Base-by-base conservation (phyloP, 2,797 vertebrate genomes). In the Enteromius afrohamiltoni region DNA sequence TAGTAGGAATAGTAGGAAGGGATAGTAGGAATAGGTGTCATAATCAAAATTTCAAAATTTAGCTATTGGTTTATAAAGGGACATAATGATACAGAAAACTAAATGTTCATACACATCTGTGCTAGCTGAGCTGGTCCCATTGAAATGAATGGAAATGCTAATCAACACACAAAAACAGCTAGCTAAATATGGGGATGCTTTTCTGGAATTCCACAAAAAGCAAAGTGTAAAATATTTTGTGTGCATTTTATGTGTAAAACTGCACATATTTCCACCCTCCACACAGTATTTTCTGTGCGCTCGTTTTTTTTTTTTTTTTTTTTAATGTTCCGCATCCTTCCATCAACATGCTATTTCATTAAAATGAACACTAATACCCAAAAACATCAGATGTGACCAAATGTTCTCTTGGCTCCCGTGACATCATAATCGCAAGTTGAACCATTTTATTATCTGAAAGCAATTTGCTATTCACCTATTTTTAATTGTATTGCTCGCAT, bases 381-480 rank as follows among this genome's bases (percentile, higher is more conserved):
- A 53, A 55, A 73, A 82, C 65, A 84, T 58, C 47, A 34, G 29
- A n/a, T 75, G 42, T 26, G 68, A 68, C 62, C 69, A 83, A 88
- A 85, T 86, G 71, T 85, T 80, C 67, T 45, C 19, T 83, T 83
- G 51, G 60, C 80, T 77, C 64, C 45, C 34, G 37, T 83, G 80
- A 70, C 80, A 42, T 83, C 78, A 77, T 83, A 83, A 86, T 85
- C 83, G 29, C 40, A 67, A 73, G 26, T 67, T 77, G 55, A 79
- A 65, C 79, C 70, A 70, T 76, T 86, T 88, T 83, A 85, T 85
- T 80, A 71, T 77, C 68, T 73, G 55, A 87, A 82, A 84, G 74
- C 82, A 82, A 65, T 84, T 82, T 77, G 55, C 82, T 64, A 37
- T 88, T 76, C 45, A 83, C 71, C 69, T 71, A 76, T 85, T 82